A percentile compares a stretch with the other conserved stretches of the same genome.
These are phyloP conservation scores for Machimus rusticus DNA, from an alignment of 2,888 invertebrate genomes.

Conservation along the genomic window DNA sequence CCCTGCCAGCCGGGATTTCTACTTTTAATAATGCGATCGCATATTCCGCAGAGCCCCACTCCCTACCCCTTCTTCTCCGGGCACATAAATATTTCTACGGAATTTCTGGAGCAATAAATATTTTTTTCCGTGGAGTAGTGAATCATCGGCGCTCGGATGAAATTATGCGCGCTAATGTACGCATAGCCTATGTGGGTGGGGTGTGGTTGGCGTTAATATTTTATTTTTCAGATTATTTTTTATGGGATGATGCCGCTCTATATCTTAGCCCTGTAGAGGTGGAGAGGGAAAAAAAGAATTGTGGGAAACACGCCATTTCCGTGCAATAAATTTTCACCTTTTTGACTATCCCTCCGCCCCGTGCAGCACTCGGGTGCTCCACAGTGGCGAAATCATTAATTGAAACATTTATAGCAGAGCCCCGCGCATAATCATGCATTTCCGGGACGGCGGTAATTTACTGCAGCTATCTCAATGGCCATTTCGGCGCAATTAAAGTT, in stretches of 20 bases:
- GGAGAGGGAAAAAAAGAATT: neutral
- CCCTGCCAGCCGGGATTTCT: neutral
- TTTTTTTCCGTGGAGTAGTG: conserved; percentile 1
- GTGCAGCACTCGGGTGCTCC: neutral
- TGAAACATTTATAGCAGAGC: conserved; percentile 11
- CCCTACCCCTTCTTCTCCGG: neutral
- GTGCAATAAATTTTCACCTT: neutral
- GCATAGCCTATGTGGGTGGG: neutral
- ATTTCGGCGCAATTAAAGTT: neutral
- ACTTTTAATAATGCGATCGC: neutral
- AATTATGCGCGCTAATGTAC: neutral
- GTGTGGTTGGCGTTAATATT: neutral
- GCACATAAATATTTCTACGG: neutral
- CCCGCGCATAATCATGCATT: conserved; percentile 4
- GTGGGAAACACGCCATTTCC: neutral
- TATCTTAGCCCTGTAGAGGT: neutral
- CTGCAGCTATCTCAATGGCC: neutral
- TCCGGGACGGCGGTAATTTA: neutral
- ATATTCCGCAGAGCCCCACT: neutral
- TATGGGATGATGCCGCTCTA: neutral
- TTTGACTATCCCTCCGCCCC: neutral
- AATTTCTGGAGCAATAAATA: conserved; percentile 14
- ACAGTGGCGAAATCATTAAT: neutral
- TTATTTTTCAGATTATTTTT: neutral
- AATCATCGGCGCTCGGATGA: neutral